These are phyloP conservation scores for Tragelaphus strepsiceros DNA, from an alignment of 2,113 vertebrate genomes.

Conservation along the genomic window DNA sequence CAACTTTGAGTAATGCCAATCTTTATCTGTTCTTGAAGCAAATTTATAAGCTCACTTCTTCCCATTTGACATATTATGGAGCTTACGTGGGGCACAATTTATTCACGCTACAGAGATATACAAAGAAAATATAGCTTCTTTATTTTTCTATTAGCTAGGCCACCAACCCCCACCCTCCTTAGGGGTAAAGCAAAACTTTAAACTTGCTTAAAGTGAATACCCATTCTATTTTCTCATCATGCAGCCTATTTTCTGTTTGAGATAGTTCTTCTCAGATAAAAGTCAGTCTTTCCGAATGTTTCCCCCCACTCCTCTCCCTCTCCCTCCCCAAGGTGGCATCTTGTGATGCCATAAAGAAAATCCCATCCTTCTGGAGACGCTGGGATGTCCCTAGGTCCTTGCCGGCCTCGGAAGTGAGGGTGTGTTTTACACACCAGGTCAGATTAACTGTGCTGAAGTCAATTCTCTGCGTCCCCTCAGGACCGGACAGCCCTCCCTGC, in stretches of 20 bases:
- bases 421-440: neutral
- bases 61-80: neutral
- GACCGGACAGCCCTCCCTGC: neutral
- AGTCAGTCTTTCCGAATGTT: neutral
- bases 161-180: neutral
- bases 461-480: accelerated
- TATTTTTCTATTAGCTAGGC: neutral
- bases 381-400: neutral
- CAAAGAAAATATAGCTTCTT: neutral
- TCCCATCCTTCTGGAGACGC: neutral
- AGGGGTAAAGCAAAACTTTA: neutral
- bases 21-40: neutral
- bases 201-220: neutral
- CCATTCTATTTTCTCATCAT: neutral
- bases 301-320: neutral
- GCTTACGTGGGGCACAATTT: neutral
- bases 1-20: neutral
- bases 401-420: accelerated
- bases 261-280: neutral
- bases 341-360: neutral
- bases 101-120: neutral
- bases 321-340: neutral
- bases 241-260: neutral
- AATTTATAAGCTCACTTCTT: neutral
- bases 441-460: neutral